A percentile compares a stretch with the other conserved stretches of the same genome.
phyloP scores from a whole-genome alignment of 2,888 invertebrate genomes.

The Teleiodes luculella region DNA sequence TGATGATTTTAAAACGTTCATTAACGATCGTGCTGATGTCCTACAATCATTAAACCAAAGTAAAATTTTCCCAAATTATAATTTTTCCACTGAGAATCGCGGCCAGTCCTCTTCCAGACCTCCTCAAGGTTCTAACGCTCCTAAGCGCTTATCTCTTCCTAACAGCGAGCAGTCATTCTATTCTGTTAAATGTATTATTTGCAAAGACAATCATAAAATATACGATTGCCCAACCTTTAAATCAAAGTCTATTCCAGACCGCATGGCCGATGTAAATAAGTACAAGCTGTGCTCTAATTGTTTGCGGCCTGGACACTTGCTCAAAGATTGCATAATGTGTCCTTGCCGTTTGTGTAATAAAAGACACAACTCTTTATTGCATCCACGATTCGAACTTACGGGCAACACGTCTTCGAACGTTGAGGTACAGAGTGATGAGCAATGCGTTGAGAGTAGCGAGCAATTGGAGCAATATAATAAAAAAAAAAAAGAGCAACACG shows the following conservation, averaged over 20 bases:
- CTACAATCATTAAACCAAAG: conserved; percentile 24
- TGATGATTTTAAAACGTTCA: conserved; percentile 26
- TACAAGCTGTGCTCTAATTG: conserved; percentile 28
- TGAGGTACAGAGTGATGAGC: too few species aligned
- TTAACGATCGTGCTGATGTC: conserved; percentile 28
- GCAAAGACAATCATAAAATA: conserved; percentile 25
- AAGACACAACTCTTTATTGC: conserved; percentile 28
- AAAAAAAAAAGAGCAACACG: too few species aligned
- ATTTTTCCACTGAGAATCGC: background rate
- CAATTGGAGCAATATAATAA: too few species aligned
- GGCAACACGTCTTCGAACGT: too few species aligned
- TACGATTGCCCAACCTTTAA: conserved; percentile 29
- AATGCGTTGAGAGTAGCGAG: too few species aligned
- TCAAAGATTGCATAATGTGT: conserved; percentile 26
- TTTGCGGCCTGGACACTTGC: conserved; percentile 24
- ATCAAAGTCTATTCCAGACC: conserved; percentile 19
- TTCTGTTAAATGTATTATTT: conserved; percentile 25
- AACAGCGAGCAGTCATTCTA: background rate
- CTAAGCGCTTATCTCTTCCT: background rate
- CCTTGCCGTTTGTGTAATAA: conserved; percentile 27
- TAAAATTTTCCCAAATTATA: conserved; percentile 8
- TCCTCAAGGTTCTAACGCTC: background rate
- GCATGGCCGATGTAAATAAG: conserved; percentile 17
- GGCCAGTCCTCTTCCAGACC: background rate
- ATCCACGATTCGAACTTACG: background rate